These are phyloP conservation scores for Pseudachorutes palmiensis DNA, from an alignment of 1,140 invertebrate genomes.

Conservation along the genomic window DNA sequence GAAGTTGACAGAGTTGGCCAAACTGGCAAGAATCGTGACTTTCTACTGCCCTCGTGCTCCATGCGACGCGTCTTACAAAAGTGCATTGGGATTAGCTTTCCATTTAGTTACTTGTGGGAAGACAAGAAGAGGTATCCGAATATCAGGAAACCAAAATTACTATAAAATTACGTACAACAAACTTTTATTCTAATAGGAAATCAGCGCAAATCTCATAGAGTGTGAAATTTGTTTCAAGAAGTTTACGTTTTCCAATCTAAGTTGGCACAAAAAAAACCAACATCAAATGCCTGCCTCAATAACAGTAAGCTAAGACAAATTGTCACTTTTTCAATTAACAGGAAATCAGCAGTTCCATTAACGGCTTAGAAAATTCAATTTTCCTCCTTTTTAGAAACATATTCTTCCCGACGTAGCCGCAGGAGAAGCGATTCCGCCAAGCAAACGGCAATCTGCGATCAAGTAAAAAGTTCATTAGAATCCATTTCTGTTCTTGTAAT, in stretches of 20 bases:
- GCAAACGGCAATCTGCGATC: conserved; percentile 12
- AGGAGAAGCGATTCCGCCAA: not conserved
- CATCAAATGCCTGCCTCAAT: not conserved
- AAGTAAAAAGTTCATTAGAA: not conserved
- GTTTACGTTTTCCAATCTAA: conserved; percentile 19
- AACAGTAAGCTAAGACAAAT: not conserved
- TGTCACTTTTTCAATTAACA: not conserved
- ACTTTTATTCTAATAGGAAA: conserved; percentile 23
- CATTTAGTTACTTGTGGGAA: conserved; percentile 18
- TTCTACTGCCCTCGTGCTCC: conserved; percentile 3
- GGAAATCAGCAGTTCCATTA: not conserved
- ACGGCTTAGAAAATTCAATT: not conserved
- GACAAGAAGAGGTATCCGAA: not conserved
- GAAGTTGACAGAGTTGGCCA: conserved; percentile 14
- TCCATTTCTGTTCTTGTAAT: not conserved
- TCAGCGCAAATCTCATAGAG: conserved; percentile 17
- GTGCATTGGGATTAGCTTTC: conserved; percentile 16
- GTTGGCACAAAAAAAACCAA: conserved; percentile 17
- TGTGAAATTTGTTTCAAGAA: conserved; percentile 28
- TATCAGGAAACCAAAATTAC: conserved; percentile 10
- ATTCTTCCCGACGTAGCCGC: not conserved
- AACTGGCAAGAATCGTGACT: not conserved
- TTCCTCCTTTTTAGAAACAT: not conserved
- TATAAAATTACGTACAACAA: not conserved
- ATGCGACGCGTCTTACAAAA: conserved; percentile 12